Conservation (phyloP, 2,888 invertebrate genomes). For the Cheilosia grossa region DNA sequence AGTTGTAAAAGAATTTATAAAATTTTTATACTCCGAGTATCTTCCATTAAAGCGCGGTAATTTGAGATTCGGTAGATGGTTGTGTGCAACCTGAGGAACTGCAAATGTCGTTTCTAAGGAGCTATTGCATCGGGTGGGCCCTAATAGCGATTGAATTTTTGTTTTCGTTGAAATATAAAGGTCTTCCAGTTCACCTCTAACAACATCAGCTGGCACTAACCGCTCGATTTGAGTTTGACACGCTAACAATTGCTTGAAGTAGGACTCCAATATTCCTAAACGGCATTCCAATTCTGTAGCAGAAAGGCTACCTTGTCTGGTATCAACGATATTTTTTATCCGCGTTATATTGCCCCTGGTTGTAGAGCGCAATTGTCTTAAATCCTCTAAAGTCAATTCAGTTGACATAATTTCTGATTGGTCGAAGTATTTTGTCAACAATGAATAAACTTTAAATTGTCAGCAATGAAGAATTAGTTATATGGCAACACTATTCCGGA, state of each 20-base stretch:
- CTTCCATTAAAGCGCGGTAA: constrained; percentile 28
- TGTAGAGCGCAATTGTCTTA: neutral
- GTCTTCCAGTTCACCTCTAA: constrained; percentile 18
- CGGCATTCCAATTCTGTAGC: constrained; percentile 10
- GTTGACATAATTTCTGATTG: no score
- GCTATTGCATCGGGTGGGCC: neutral
- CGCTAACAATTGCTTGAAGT: constrained; percentile 9
- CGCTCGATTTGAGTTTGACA: neutral
- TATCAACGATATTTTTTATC: neutral
- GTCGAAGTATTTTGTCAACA: no score
- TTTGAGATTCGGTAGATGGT: neutral
- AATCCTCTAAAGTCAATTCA: neutral
- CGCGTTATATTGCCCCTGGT: neutral
- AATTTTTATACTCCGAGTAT: constrained; percentile 42
- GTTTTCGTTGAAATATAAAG: neutral
- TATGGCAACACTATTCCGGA: no score
- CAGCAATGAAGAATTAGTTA: no score
- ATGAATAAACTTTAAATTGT: no score
- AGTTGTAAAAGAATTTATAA: constrained; percentile 11
- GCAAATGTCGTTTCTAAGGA: neutral
- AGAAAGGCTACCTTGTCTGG: neutral
- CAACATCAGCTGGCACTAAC: neutral
- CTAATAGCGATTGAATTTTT: constrained; percentile 1
- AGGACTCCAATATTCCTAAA: constrained; percentile 3
- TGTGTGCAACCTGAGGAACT: neutral